Conservation (phyloP, 35 echinoderm and acorn worm genomes). For the Lytechinus pictus region DNA sequence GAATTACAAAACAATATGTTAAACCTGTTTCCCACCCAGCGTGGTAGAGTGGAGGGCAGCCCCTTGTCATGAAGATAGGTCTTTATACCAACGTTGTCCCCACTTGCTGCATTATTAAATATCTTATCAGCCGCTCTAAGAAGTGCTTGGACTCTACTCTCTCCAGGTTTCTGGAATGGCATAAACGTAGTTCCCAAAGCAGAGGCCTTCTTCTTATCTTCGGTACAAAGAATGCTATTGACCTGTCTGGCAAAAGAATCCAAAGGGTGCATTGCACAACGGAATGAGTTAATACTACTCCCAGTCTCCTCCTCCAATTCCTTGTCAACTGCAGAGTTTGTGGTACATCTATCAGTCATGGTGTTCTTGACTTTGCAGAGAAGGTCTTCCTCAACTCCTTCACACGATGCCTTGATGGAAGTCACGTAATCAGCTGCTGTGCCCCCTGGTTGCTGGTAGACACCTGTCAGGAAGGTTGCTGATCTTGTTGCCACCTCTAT, state of each 20-base stretch:
- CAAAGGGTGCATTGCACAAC: conserved; percentile 55
- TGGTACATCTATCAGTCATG: conserved; percentile 52
- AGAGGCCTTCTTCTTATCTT: neutral
- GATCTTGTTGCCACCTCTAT: neutral
- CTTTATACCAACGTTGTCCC: conserved; percentile 46
- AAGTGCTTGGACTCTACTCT: conserved; percentile 22
- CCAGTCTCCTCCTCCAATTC: neutral
- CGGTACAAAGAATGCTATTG: neutral
- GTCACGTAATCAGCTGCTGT: conserved; percentile 22
- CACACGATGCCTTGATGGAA: neutral
- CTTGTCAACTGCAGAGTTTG: conserved; percentile 12
- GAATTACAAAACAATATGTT: conserved; percentile 59
- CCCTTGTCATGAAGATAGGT: conserved; percentile 36
- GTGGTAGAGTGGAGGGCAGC: conserved; percentile 47
- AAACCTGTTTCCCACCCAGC: conserved; percentile 59
- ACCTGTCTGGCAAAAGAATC: conserved; percentile 29
- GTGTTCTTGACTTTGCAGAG: neutral
- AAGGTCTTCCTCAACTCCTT: neutral
- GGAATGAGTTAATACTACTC: conserved; percentile 31
- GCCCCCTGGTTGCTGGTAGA: neutral
- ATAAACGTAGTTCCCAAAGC: neutral
- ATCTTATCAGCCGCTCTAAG: conserved; percentile 54
- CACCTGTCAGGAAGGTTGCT: neutral
- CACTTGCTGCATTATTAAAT: conserved; percentile 40
- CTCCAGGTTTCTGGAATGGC: conserved; percentile 50